Percentiles rank a stretch among this genome's conserved stretches.
Evolutionary conservation across 2,113 vertebrate genomes (phyloP).

Genomic region (Pterocles burchelli): DNA sequence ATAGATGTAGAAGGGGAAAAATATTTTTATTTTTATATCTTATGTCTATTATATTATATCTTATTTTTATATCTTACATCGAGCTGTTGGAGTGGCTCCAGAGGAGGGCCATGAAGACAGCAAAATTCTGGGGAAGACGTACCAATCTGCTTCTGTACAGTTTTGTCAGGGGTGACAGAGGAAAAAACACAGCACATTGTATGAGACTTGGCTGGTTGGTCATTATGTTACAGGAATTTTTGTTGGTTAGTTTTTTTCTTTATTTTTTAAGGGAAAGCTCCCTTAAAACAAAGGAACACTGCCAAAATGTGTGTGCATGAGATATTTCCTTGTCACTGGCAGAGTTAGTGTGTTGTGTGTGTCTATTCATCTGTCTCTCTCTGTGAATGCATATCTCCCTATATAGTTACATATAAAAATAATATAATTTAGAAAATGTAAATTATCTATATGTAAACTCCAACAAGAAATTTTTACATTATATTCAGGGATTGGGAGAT

Average conservation of each 20-base stretch:
- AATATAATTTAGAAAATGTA: neutral
- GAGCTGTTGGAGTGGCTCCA: too few relatives aligned
- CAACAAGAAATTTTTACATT: neutral
- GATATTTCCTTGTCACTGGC: neutral
- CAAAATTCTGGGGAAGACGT: neutral
- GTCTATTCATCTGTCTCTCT: neutral
- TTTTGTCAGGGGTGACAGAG: neutral
- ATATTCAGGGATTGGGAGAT: neutral
- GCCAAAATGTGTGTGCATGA: neutral
- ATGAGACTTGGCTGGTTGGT: neutral
- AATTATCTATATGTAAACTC: neutral
- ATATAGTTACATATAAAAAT: neutral
- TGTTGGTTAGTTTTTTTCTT: too few relatives aligned
- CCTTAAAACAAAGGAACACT: neutral
- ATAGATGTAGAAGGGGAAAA: neutral
- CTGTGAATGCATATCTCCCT: neutral
- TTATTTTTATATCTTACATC: too few relatives aligned
- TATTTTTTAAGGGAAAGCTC: neutral
- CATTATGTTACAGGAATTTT: neutral
- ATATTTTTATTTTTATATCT: neutral
- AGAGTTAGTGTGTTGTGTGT: neutral
- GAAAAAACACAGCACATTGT: neutral
- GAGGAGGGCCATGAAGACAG: neutral
- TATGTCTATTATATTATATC: too few relatives aligned
- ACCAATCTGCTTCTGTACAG: neutral